Evolutionary conservation across 1,140 invertebrate species (phyloP), one percentile per base, ranked within the genome.

Genomic region (Macrotrachela quadricornifera): DNA sequence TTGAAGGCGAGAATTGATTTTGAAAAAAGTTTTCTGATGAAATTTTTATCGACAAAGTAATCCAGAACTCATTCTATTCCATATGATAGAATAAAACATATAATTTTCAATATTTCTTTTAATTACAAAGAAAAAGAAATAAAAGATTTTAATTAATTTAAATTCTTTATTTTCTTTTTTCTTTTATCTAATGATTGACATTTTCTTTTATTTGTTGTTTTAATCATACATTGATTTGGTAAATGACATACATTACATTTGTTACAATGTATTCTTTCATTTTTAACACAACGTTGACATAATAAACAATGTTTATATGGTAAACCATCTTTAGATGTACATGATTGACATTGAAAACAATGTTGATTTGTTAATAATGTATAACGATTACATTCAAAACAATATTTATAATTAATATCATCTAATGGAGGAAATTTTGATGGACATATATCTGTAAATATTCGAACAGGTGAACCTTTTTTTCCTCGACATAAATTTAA

Each of bases 401-500:
- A 53, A 38, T 43, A 53, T 38, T 47, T 8, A 37, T 53, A 53
- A 15, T 44, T 44, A 8, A 43, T 17, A 10, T 40, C 16, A 15
- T 16, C 13, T 3, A 44, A 44, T 21, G 46, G 16, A 13, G 46
- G 14, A 37, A 40, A 46, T 47, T 46, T 47, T 12, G 38, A 14
- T 38, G 46, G 18, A 39, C 21, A 10, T 15, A 53, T 47, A 53
- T 53, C 44, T 1, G 51, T 53, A 48, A 47, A 53, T 40, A 53
- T 40, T 42, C 51, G 14, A 10, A 44, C 51, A 10, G 51, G 45
- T 38, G 51, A 53, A 18, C 51, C 51, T 53, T 53, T 53, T 53
- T 53, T 53, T 21, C 15, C n/a, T 4, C 42, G 42, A 18, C 17
- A 15, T 44, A 18, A 44, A 44, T 18, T 2, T 15, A 44, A 15